Evolutionary conservation across 92 coral and sea anemone species (phyloP).

Genomic region (Actinostola sp.): DNA sequence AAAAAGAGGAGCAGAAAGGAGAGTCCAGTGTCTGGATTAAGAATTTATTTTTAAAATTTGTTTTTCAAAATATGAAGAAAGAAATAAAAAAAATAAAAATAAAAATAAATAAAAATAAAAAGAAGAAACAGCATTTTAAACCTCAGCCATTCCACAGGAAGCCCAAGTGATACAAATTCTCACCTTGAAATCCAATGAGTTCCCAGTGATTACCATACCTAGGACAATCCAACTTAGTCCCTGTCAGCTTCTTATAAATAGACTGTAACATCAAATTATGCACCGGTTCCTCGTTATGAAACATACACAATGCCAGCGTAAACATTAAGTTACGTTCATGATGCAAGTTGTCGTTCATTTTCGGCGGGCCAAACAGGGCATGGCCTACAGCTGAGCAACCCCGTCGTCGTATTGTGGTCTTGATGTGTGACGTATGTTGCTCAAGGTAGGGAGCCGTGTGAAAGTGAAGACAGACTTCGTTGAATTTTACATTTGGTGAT

Average conservation of each 20-base stretch:
- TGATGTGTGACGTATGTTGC: conserved; percentile 92
- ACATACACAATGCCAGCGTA: conserved; percentile 94
- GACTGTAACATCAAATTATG: conserved; percentile 79
- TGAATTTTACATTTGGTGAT: conserved; percentile 77
- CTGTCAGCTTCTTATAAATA: conserved; percentile 88
- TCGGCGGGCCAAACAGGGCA: conserved; percentile 87
- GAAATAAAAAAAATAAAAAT: no score
- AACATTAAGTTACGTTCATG: conserved; percentile 84
- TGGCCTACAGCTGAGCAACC: conserved; percentile 76
- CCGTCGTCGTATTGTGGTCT: conserved; percentile 78
- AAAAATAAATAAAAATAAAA: no score
- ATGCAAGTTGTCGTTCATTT: conserved; percentile 74
- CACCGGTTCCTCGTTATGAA: conserved; percentile 83
- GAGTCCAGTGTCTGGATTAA: no score
- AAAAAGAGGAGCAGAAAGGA: no score
- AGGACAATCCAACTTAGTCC: conserved; percentile 95
- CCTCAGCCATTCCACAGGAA: no score
- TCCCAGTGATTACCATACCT: conserved; percentile 99
- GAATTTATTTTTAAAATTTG: no score
- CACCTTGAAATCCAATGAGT: conserved; percentile 98
- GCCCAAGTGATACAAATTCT: no score
- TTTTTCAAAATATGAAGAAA: no score
- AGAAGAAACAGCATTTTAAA: no score
- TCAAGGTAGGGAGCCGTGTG: conserved; percentile 83
- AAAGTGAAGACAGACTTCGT: conserved; percentile 80